Evolutionary conservation across 2,113 vertebrate genomes (phyloP).

Genomic region (Melanerpes formicivorus): DNA sequence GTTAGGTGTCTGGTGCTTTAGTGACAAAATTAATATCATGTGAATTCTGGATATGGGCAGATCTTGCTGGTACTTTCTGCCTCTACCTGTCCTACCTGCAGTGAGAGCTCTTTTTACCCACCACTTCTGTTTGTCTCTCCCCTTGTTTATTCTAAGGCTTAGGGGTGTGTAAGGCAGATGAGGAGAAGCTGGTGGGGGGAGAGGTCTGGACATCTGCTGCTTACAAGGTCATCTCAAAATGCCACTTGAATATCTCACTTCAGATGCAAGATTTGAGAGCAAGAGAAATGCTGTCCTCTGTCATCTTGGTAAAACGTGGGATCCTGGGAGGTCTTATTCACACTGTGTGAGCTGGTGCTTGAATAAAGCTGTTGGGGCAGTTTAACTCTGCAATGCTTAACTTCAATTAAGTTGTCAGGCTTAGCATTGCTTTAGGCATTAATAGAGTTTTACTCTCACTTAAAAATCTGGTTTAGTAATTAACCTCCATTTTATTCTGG

Average conservation of each 20-base stretch:
- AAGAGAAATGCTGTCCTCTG: not conserved
- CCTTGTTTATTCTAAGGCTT: not conserved
- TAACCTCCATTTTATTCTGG: conserved; percentile 49
- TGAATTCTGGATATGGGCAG: not conserved
- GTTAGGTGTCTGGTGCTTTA: not conserved
- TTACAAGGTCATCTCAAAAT: not conserved
- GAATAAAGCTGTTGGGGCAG: conserved; percentile 44
- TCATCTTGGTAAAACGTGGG: not conserved
- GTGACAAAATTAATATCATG: not conserved
- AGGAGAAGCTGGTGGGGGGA: not conserved
- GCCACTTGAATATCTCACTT: not conserved
- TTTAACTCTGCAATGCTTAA: conserved; percentile 42
- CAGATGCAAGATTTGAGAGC: not conserved
- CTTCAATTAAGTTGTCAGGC: conserved; percentile 57
- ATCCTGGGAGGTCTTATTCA: conserved; percentile 7
- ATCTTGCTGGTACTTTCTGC: not conserved
- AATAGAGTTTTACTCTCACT: conserved; percentile 63
- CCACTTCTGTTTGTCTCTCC: not conserved
- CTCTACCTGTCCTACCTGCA: not conserved
- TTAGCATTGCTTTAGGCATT: conserved; percentile 64
- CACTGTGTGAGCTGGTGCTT: not conserved
- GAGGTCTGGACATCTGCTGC: not conserved
- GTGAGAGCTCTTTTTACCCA: not conserved
- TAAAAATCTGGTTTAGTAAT: conserved; percentile 68
- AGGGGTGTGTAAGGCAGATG: not conserved